These are phyloP conservation scores for Lycopodina hypogea DNA, from an alignment of 37 sponge, comb jelly and placozoan species.

Conservation along the genomic window DNA sequence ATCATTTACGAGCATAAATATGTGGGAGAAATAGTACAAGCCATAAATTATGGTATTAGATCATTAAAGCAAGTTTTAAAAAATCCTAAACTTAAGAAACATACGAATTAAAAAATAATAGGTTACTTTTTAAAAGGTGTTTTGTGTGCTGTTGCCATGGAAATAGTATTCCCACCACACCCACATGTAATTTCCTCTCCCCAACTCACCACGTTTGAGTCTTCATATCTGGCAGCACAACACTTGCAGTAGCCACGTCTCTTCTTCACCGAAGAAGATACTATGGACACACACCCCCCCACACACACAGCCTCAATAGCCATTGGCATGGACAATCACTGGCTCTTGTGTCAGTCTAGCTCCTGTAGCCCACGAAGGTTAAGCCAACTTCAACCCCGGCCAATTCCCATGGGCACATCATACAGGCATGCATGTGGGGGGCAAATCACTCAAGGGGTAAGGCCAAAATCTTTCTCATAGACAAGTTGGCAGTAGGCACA, in stretches of 20 bases:
- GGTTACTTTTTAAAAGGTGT: no score
- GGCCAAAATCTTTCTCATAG: constrained; percentile 47
- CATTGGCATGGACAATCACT: not conserved
- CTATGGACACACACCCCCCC: not conserved
- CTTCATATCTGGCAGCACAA: constrained; percentile 39
- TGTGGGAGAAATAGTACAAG: no score
- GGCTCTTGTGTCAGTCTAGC: constrained; percentile 4
- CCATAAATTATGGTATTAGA: no score
- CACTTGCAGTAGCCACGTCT: constrained; percentile 71
- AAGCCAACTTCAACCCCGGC: not conserved
- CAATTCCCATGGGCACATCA: constrained; percentile 19
- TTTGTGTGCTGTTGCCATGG: no score
- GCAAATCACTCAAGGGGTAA: constrained; percentile 2
- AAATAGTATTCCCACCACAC: no score
- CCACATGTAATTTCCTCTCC: no score
- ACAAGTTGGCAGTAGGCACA: constrained; percentile 48
- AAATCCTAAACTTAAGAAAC: no score
- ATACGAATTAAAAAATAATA: no score
- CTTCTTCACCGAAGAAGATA: constrained; percentile 17
- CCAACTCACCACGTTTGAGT: constrained; percentile 53
- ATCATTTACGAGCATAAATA: no score
- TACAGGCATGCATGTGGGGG: constrained; percentile 41
- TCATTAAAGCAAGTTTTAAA: no score
- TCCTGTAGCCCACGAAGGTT: not conserved
- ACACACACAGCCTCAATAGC: not conserved